Conservation (phyloP, 2,797 vertebrate species). For the Florisuga fusca region DNA sequence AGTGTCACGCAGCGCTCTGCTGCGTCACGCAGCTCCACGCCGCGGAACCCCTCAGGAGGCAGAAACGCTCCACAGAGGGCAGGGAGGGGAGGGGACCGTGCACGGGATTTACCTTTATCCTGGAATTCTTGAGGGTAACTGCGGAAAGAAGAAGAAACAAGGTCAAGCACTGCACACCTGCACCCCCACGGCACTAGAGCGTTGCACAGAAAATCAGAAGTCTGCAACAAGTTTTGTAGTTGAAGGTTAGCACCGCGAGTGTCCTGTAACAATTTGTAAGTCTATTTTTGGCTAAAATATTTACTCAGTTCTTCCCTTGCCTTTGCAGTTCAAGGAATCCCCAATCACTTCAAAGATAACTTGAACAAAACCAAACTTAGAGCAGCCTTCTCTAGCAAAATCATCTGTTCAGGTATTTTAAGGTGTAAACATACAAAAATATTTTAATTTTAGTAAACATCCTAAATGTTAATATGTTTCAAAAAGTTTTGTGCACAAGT, state of each 20-base stretch:
- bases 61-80: not conserved
- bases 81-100: no score
- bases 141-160: slow-evolving; percentile 13
- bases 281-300: not conserved
- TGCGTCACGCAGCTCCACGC: no score
- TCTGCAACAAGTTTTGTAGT: no score
- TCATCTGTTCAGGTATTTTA: not conserved
- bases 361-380: not conserved
- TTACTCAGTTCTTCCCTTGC: not conserved
- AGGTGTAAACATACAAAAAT: not conserved
- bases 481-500: not conserved
- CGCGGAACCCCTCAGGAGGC: no score
- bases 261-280: not conserved
- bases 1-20: no score
- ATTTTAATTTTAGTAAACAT: not conserved
- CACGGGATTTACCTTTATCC: slow-evolving; percentile 85
- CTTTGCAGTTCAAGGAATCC: not conserved
- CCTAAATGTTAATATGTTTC: not conserved
- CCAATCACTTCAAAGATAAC: not conserved
- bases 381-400: not conserved
- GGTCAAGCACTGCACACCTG: not conserved
- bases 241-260: not conserved
- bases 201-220: fast-evolving
- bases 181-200: not conserved
- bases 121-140: slow-evolving; percentile 90